Evolutionary conservation across 1,140 invertebrate genomes (phyloP), one percentile per base, ranked within the genome.

Genomic region (Drosophila quadrilineata): DNA sequence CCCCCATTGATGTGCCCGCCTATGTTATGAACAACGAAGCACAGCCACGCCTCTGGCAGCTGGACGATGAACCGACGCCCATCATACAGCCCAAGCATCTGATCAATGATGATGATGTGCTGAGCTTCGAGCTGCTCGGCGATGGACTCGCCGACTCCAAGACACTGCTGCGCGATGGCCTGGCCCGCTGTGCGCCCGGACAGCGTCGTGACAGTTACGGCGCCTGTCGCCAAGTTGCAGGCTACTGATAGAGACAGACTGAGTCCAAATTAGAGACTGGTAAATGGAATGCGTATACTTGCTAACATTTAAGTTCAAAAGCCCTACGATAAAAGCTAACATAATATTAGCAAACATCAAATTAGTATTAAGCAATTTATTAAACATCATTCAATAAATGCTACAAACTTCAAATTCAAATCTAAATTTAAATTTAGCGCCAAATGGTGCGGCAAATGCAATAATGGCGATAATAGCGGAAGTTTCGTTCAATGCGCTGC

Each of bases 151-250:
- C 50, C 26, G 75, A 84, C 6, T 84, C 77, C 4, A 84, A 90
- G 65, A 77, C 91, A 35, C 90, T 91, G 48, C 82, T 93, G 1
- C 76, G 93, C 9, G 92, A 93, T 8, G 92, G 92, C 0, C 87
- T 90, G 38, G 92, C 93, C 26, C 92, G 93, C 67, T 94, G 93
- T 76, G 93, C 92, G 8, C 93, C 93, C 0, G 93, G 91, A 31
- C 88, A 91, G 17, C 89, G 89, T 40, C 89, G 93, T 19, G 92
- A 93, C 68, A 90, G 91, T 28, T 91, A 91, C 41, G 92, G 92
- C 9, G 77, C 91, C 22, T 92, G 92, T 58, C 89, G 85, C 76
- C 79, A 88, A 70, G 68, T 88, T 46, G 79, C 85, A 35, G 87
- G 87, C 46, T 89, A 89, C 38, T 89, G 53, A n/a, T n/a, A n/a